phyloP scores from a whole-genome alignment of 1,140 invertebrate species.

The Helicorthomorpha holstii region DNA sequence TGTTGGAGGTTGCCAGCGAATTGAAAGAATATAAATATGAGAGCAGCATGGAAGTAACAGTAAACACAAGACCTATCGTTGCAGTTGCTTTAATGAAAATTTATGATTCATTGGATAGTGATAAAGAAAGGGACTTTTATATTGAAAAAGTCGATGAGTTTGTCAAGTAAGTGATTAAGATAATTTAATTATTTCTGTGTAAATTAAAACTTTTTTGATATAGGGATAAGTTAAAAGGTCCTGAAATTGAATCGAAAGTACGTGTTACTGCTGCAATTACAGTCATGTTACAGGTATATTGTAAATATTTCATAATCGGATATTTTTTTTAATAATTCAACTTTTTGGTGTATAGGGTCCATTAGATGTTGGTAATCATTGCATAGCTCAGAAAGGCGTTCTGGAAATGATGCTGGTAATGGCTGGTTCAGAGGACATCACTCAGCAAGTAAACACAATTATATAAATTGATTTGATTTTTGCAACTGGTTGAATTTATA shows the following conservation, averaged over 20 bases:
- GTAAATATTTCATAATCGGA: not conserved
- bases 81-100: slow-evolving; percentile 71
- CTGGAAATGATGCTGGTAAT: slow-evolving; percentile 94
- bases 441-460: slow-evolving; percentile 44
- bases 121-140: slow-evolving; percentile 58
- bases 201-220: slow-evolving; percentile 6
- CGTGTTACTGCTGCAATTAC: slow-evolving; percentile 76
- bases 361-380: slow-evolving; percentile 79
- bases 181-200: not conserved
- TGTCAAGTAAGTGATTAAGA: slow-evolving; percentile 38
- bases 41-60: slow-evolving; percentile 71
- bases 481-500: too few relatives aligned
- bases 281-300: slow-evolving; percentile 46
- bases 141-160: slow-evolving; percentile 64
- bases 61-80: slow-evolving; percentile 67
- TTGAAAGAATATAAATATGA: slow-evolving; percentile 77
- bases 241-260: slow-evolving; percentile 80
- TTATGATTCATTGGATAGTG: slow-evolving; percentile 89
- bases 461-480: not conserved
- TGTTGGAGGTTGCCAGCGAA: slow-evolving; percentile 80
- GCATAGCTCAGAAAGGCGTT: slow-evolving; percentile 81
- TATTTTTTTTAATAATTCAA: not conserved
- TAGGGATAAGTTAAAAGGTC: slow-evolving; percentile 60
- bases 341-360: slow-evolving; percentile 41
- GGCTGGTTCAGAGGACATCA: slow-evolving; percentile 64